Evolutionary conservation across 1,140 invertebrate genomes (phyloP).

Genomic region (Zaprionus capensis): DNA sequence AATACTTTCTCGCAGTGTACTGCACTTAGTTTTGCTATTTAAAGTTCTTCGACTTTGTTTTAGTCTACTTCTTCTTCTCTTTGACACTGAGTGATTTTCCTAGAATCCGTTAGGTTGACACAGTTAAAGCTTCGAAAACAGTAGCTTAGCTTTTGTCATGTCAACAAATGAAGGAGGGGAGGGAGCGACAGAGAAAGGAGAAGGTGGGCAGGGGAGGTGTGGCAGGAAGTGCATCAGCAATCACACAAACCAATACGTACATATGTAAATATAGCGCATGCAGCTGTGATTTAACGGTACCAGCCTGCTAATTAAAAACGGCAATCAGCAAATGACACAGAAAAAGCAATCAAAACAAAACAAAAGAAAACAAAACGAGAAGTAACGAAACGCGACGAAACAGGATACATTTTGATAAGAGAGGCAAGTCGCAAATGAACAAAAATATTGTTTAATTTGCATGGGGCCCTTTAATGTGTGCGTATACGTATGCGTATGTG

Average conservation of each 20-base stretch:
- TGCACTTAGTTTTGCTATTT: background rate
- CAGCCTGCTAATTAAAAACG: constrained; percentile 44
- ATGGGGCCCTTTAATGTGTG: constrained; percentile 16
- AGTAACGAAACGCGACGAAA: constrained; percentile 27
- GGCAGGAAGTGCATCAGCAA: constrained; percentile 30
- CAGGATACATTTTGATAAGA: constrained; percentile 44
- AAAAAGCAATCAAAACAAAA: constrained; percentile 34
- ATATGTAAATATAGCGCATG: constrained; percentile 15
- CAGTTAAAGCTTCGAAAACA: background rate
- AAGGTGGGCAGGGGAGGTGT: background rate
- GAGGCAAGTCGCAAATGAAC: constrained; percentile 18
- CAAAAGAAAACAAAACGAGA: background rate
- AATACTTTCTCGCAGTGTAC: background rate
- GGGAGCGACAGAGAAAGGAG: background rate
- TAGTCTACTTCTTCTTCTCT: background rate
- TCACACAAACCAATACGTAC: background rate
- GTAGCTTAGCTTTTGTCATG: constrained; percentile 4
- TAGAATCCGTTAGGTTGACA: constrained; percentile 20
- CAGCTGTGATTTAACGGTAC: constrained; percentile 21
- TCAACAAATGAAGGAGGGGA: constrained; percentile 1
- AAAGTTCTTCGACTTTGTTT: background rate
- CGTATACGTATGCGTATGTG: constrained; percentile 7
- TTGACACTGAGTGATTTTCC: constrained; percentile 22
- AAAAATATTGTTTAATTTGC: constrained; percentile 37
- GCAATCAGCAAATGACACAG: constrained; percentile 48